Evolutionary conservation across 2,113 vertebrate species (phyloP), one percentile per base, ranked within the genome.

Genomic region (Prinia subflava): DNA sequence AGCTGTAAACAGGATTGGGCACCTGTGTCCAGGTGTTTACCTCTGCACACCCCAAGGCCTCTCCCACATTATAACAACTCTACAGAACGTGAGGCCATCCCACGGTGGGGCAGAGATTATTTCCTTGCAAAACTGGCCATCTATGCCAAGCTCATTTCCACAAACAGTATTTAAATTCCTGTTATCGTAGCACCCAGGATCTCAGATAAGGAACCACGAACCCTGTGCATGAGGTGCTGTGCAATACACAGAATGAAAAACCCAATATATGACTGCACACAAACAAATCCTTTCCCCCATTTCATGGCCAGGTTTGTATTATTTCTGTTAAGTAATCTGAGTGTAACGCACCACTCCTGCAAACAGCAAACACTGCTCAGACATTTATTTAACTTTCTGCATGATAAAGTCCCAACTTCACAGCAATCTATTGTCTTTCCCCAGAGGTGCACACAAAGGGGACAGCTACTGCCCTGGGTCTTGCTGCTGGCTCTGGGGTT

Each of bases 381-480:
- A 56, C 70, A 79, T 91, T 84, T 92, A 79, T 92, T 92, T 94
- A 65, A 95, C 84, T 89, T 93, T 89, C 87, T 95, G 78, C 78
- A 47, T 37, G 84, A 85, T 82, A 87, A 95, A 87, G 75, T 27
- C 84, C 87, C 37, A 76, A 27, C 89, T 78, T 49, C 44, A 44
- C 47, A 71, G 35, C 81, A 25, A 69, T 27, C 73, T 47, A 31
- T 68, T 83, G 91, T 79, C 70, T 69, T 33, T 92, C 70, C 69
- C 63, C 37, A 71, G 84, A 67, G 87, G 53, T 11, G 64, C 79
- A 62, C 59, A 20, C 39, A 16, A 75, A 69, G 59, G 2, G 52
- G 3, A 37, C 75, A 50, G 69, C 24, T n/a, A 52, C 69, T 74
- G 80, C 87, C 79, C 18, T 4, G 46, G 0, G 27, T 52, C 70